Base-by-base conservation (phyloP, 1,140 invertebrate genomes). In the Drosophila asahinai region DNA sequence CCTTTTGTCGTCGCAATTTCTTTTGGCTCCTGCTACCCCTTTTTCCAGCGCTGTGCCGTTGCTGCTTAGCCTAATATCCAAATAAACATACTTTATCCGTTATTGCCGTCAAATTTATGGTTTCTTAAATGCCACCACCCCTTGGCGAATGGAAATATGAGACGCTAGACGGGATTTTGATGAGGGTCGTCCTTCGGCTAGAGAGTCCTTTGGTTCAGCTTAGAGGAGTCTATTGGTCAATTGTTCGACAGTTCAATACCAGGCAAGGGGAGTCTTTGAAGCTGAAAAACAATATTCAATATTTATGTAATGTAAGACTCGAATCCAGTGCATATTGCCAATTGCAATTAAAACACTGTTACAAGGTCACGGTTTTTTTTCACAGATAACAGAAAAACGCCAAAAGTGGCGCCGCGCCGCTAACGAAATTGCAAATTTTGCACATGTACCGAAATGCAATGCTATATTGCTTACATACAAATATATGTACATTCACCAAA, bases 61-160 rank as follows among this genome's bases (percentile, higher is more conserved):
- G 60, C 65, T 86, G 82, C 86, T 90, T 90, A 82, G 86, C 86
- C 68, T 90, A 91, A 90, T 90, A 90, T 90, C 75, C 76, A 80
- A 91, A 86, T 90, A 90, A 90, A 90, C 86, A 90, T 91, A 90
- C 86, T 91, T 90, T 89, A 89, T 89, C 81, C 86, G 86, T 91
- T 91, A 80, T 82, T 91, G 86, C 86, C 75, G 82, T 81, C 62
- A 66, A 91, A 90, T 90, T 90, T 90, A 90, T 90, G 86, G 82
- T 91, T 90, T 86, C 79, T 82, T 90, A 91, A 91, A 86, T 77
- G 86, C 60, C 70, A 70, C 27, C 51, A 68, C 49, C 17, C 36
- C 30, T 12, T 45, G 11, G 38, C 5, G 14, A 5, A 19, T 57
- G 33, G 83, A 86, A 86, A 86, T 80, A 86, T 79, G 81, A 90